A percentile compares a stretch with the other conserved stretches of the same genome.
Conservation (phyloP, 2,888 invertebrate genomes). For the Archips crataeganus region DNA sequence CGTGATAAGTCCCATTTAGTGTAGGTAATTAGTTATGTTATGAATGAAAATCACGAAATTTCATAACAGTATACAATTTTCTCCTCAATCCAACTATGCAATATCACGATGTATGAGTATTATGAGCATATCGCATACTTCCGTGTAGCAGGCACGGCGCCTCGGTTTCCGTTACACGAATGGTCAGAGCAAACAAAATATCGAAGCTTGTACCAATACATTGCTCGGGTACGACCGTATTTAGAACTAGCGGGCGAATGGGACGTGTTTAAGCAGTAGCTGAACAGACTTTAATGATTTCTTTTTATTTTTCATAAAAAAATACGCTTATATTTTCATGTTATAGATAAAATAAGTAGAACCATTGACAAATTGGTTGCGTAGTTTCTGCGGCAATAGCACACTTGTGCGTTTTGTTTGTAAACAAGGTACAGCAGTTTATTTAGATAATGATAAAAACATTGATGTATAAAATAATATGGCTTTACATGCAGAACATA, state of each 20-base stretch:
- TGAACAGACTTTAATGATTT: not conserved
- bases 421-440: too few species aligned
- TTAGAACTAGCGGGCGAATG: slow-evolving; percentile 55
- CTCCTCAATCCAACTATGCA: not conserved
- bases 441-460: too few species aligned
- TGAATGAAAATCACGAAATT: too few species aligned
- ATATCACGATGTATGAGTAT: not conserved
- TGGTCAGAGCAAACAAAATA: slow-evolving; percentile 65
- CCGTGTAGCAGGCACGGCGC: slow-evolving; percentile 51
- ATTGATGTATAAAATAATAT: too few species aligned
- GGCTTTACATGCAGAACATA: too few species aligned
- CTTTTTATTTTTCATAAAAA: not conserved
- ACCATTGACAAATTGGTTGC: too few species aligned
- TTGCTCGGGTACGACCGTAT: slow-evolving; percentile 63
- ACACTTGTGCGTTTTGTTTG: too few species aligned
- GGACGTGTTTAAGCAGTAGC: slow-evolving; percentile 15
- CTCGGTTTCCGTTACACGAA: slow-evolving; percentile 59
- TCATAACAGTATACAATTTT: not conserved
- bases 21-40: too few species aligned
- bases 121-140: slow-evolving; percentile 47
- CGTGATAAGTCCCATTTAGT: too few species aligned
- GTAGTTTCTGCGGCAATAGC: too few species aligned
- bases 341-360: too few species aligned
- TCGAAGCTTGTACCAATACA: slow-evolving; percentile 59
- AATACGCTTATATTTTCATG: too few species aligned